Evolutionary conservation across 2,797 vertebrate species (phyloP).

Genomic region (Ambastaia sidthimunki): DNA sequence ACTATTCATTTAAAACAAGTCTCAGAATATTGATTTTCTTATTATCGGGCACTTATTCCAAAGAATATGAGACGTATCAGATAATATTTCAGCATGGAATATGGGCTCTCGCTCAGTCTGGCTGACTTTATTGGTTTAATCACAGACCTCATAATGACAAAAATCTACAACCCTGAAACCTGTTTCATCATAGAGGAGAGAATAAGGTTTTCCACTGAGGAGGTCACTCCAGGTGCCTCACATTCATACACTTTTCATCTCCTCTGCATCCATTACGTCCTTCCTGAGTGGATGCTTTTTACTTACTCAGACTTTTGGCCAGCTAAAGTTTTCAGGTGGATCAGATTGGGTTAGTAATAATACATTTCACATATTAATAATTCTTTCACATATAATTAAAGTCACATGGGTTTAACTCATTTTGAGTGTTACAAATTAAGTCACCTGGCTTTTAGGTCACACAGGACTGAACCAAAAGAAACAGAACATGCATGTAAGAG

Average conservation of each 20-base stretch:
- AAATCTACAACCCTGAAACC: not conserved
- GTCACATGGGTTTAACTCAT: not conserved
- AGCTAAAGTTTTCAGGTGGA: not conserved
- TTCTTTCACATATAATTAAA: not conserved
- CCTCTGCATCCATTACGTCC: not conserved
- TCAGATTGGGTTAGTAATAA: not conserved
- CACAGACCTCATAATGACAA: not conserved
- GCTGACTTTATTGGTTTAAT: slow-evolving; percentile 7
- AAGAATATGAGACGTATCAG: too few species aligned
- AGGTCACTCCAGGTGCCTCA: not conserved
- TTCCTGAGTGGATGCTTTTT: not conserved
- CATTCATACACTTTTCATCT: slow-evolving; percentile 11
- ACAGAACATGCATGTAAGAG: too few species aligned
- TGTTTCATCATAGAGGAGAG: not conserved
- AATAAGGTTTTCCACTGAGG: not conserved
- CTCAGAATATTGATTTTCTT: not conserved
- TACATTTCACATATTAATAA: not conserved
- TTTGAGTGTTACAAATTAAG: too few species aligned
- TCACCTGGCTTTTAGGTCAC: too few species aligned
- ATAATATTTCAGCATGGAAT: not conserved
- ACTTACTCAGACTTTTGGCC: not conserved
- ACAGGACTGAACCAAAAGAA: too few species aligned
- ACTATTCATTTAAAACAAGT: too few species aligned
- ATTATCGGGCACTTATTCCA: not conserved
- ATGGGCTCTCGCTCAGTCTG: not conserved